Conservation (phyloP, 2,113 vertebrate genomes). For the Callospermophilus lateralis region DNA sequence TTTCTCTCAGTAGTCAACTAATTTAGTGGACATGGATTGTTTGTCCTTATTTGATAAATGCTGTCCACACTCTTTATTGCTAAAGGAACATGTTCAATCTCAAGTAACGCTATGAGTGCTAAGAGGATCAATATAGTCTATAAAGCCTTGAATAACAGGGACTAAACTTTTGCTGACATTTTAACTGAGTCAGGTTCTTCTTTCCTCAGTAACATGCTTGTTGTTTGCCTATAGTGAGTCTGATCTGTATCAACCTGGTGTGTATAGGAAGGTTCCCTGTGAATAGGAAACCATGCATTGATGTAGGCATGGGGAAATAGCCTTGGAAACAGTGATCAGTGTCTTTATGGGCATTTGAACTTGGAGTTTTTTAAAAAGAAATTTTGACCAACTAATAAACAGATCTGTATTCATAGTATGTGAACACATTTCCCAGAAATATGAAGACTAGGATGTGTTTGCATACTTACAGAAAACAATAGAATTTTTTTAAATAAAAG, state of each 20-base stretch:
- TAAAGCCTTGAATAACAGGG: background rate
- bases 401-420: background rate
- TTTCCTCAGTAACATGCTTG: no score
- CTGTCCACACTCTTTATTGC: background rate
- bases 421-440: background rate
- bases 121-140: no score
- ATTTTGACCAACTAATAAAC: background rate
- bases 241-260: background rate
- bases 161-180: background rate
- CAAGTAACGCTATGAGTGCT: background rate
- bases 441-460: background rate
- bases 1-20: background rate
- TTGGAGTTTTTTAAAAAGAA: background rate
- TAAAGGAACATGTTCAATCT: background rate
- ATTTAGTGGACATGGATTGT: background rate
- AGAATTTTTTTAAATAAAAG: background rate
- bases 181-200: background rate
- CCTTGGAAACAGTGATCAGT: no score
- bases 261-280: background rate
- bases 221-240: background rate
- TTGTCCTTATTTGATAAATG: background rate
- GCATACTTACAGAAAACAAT: background rate
- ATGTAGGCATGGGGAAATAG: background rate
- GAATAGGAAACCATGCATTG: no score
- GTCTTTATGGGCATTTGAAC: background rate